These are phyloP conservation scores for Schizopygopsis malacanthus DNA, from an alignment of 2,797 vertebrate species.

Conservation along the genomic window DNA sequence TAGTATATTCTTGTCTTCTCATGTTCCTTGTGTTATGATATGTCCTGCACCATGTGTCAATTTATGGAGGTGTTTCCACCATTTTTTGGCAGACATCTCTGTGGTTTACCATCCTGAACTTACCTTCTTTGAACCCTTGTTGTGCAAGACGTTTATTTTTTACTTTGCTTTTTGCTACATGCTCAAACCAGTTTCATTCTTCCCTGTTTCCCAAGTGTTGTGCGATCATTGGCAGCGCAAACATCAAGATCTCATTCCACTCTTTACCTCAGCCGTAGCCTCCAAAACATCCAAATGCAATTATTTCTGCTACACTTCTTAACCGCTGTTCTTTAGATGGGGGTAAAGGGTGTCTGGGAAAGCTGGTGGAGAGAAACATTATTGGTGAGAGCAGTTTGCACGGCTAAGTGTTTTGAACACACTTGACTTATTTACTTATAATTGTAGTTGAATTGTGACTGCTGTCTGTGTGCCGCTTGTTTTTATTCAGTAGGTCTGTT, in stretches of 20 bases:
- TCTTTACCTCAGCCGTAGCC: constrained; percentile 25
- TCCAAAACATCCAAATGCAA: constrained; percentile 16
- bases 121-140: constrained; percentile 23
- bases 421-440: neutral
- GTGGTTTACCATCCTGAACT: constrained; percentile 12
- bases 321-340: constrained; percentile 23
- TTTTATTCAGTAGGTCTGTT: neutral
- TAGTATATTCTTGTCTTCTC: neutral
- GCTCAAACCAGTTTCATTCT: constrained; percentile 41
- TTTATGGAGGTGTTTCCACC: constrained; percentile 1
- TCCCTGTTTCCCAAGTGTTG: neutral
- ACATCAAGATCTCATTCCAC: constrained; percentile 46
- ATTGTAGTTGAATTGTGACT: neutral
- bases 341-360: constrained; percentile 6
- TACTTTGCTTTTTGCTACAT: constrained; percentile 12
- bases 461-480: neutral
- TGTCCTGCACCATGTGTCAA: neutral
- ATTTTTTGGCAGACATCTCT: constrained; percentile 22
- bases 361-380: neutral
- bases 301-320: constrained; percentile 33
- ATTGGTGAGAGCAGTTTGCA: constrained; percentile 29
- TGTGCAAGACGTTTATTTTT: constrained; percentile 38
- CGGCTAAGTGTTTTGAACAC: neutral
- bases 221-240: constrained; percentile 8
- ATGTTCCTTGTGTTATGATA: neutral